phyloP scores from a whole-genome alignment of 1,140 invertebrate species.

The Bombus breviceps region DNA sequence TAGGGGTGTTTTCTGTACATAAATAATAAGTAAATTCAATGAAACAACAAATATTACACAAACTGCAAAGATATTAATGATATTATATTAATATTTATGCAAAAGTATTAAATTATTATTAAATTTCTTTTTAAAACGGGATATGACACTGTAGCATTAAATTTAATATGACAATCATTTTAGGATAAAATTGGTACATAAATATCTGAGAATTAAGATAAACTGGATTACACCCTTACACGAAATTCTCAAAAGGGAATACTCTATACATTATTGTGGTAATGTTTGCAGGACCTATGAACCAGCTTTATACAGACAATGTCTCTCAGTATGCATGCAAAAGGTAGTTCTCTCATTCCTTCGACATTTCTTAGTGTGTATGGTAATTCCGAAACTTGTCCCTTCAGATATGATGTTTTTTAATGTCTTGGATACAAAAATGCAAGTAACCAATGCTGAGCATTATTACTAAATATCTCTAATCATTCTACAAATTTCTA shows the following conservation, averaged over 20 bases:
- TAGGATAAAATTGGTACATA: background rate
- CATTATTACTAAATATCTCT: background rate
- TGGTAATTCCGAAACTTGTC: slow-evolving; percentile 18
- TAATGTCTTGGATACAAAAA: background rate
- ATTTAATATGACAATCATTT: background rate
- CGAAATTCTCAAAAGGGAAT: slow-evolving; percentile 37
- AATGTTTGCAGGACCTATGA: slow-evolving; percentile 72
- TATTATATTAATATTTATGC: background rate
- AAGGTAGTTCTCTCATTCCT: slow-evolving; percentile 68
- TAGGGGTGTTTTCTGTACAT: slow-evolving; percentile 39
- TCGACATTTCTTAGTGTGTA: slow-evolving; percentile 59
- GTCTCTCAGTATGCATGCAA: slow-evolving; percentile 72
- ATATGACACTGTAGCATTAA: background rate
- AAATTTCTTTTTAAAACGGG: background rate
- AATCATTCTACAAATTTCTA: background rate
- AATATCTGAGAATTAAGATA: background rate
- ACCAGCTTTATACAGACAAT: slow-evolving; percentile 71
- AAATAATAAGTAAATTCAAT: background rate
- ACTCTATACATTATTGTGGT: slow-evolving; percentile 60
- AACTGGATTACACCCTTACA: slow-evolving; percentile 50
- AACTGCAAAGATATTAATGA: background rate
- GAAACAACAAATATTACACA: too few relatives aligned
- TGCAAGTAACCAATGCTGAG: background rate
- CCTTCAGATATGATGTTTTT: background rate
- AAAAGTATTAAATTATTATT: background rate